Evolutionary conservation across 2,888 invertebrate genomes (phyloP).

Genomic region (Platycheirus rosarum): DNA sequence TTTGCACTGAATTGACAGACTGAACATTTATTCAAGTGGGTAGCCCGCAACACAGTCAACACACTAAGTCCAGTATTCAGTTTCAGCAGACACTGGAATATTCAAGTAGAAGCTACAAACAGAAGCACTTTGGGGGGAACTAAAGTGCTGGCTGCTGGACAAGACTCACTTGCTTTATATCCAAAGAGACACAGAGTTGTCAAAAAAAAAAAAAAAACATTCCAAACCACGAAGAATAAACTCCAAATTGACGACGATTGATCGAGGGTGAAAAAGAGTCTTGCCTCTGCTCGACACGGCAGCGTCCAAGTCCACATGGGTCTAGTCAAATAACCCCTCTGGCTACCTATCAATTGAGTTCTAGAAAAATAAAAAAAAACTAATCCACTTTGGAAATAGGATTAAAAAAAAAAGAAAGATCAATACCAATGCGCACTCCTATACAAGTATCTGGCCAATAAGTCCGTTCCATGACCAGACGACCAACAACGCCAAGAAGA

Average conservation of each 20-base stretch:
- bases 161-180: constrained; percentile 51
- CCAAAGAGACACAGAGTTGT: constrained; percentile 27
- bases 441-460: constrained; percentile 50
- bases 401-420: constrained; percentile 46
- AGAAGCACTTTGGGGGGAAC: constrained; percentile 44
- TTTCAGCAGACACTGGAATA: constrained; percentile 40
- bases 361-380: constrained; percentile 26
- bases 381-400: constrained; percentile 21
- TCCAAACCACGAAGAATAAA: constrained; percentile 20
- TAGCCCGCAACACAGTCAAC: constrained; percentile 33
- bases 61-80: constrained; percentile 25
- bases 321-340: constrained; percentile 65
- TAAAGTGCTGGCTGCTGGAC: constrained; percentile 12
- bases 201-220: constrained; percentile 17
- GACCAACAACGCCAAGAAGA: background rate
- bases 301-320: constrained; percentile 36
- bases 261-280: constrained; percentile 47
- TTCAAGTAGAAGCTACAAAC: constrained; percentile 42
- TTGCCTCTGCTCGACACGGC: background rate
- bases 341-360: constrained; percentile 65
- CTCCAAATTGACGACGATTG: constrained; percentile 61
- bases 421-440: constrained; percentile 16
- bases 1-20: constrained; percentile 35
- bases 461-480: constrained; percentile 46
- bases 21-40: constrained; percentile 42